Conservation (phyloP, 2,888 invertebrate species). For the Balanococcus diminutus region DNA sequence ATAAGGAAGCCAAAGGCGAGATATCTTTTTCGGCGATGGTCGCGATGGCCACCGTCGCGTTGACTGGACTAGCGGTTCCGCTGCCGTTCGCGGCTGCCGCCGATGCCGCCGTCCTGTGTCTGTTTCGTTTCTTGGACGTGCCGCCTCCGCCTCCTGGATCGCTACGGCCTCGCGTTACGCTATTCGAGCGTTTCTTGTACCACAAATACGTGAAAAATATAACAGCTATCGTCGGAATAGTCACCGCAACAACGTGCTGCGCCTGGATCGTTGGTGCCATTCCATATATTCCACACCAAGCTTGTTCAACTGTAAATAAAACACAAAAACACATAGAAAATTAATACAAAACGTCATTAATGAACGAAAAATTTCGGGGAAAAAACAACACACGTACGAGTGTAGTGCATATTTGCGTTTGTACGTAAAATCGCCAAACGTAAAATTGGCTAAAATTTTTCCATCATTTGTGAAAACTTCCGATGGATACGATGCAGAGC, state of each 20-base stretch:
- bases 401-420: too few species aligned
- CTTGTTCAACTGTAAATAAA: slow-evolving; percentile 48
- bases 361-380: neutral
- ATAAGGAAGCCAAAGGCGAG: neutral
- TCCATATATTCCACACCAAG: slow-evolving; percentile 53
- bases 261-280: slow-evolving; percentile 54
- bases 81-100: neutral
- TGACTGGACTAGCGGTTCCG: neutral
- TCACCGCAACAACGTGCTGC: slow-evolving; percentile 52
- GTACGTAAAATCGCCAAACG: neutral
- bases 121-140: slow-evolving; percentile 3
- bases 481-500: neutral
- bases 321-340: neutral
- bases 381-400: neutral
- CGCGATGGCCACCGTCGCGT: neutral
- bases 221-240: slow-evolving; percentile 52
- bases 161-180: slow-evolving; percentile 39
- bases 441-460: slow-evolving; percentile 3
- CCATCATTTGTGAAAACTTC: neutral
- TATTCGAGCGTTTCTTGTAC: slow-evolving; percentile 51
- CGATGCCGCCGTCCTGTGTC: slow-evolving; percentile 5
- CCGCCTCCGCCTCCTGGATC: slow-evolving; percentile 50
- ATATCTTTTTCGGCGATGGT: neutral
- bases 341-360: neutral
- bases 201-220: slow-evolving; percentile 51